Percentiles rank a stretch among this genome's conserved stretches.
phyloP scores from a whole-genome alignment of 2,113 vertebrate genomes.

The Crypturellus undulatus region DNA sequence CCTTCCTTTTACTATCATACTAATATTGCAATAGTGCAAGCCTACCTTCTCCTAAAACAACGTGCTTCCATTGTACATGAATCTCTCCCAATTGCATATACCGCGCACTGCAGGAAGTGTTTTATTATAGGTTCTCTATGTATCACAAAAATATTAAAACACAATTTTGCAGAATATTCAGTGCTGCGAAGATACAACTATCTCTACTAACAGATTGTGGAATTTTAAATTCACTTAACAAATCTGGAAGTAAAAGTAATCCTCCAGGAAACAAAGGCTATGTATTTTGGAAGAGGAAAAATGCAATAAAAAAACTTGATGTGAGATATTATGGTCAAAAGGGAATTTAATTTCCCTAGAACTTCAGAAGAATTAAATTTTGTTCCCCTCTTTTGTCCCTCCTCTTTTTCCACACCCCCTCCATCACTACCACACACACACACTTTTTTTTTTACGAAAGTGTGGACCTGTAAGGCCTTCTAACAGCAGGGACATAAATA shows the following conservation, averaged over 20 bases:
- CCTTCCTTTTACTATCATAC: not conserved
- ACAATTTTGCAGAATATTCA: not conserved
- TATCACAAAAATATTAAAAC: not conserved
- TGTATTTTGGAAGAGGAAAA: not conserved
- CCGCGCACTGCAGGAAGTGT: not conserved
- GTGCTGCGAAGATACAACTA: not conserved
- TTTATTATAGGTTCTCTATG: not conserved
- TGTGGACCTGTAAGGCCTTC: not conserved
- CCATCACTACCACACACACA: no score
- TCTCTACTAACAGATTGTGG: not conserved
- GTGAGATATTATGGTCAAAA: not conserved
- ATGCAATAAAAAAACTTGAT: not conserved
- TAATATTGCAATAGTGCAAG: not conserved
- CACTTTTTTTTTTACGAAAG: not conserved
- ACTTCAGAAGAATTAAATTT: not conserved
- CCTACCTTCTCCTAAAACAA: not conserved
- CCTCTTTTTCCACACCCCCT: no score
- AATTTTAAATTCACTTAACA: not conserved
- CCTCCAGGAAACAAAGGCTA: not conserved
- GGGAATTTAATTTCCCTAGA: not conserved
- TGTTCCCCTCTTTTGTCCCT: no score
- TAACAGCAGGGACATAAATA: not conserved
- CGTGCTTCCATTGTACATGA: accelerated
- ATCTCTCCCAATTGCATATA: not conserved
- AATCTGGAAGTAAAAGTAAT: not conserved